phyloP scores from a whole-genome alignment of 2,888 invertebrate genomes.

The Catocala nupta region DNA sequence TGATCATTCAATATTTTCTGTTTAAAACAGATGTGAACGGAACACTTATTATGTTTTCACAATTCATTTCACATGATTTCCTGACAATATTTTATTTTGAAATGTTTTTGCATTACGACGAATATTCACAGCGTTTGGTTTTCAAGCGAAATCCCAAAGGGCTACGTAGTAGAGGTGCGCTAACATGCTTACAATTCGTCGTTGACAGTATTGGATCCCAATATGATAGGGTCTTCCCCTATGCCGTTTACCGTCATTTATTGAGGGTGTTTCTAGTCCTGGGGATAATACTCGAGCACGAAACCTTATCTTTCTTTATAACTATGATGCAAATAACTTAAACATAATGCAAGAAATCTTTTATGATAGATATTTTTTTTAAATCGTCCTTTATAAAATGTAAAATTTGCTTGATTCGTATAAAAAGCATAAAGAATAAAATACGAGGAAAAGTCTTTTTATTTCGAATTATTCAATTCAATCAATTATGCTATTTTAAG shows the following conservation, averaged over 20 bases:
- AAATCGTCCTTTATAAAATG: too few relatives aligned
- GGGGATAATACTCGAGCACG: conserved; percentile 4
- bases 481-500: too few relatives aligned
- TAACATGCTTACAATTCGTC: conserved; percentile 20
- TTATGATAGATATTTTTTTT: too few relatives aligned
- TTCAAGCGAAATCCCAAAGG: conserved; percentile 10
- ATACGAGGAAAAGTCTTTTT: too few relatives aligned
- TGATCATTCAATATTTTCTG: conserved; percentile 31
- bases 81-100: background rate
- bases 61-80: conserved; percentile 33
- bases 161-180: conserved; percentile 5
- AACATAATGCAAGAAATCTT: background rate
- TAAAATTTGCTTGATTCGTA: too few relatives aligned
- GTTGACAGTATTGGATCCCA: conserved; percentile 19
- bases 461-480: too few relatives aligned
- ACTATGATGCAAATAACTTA: conserved; percentile 1
- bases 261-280: conserved; percentile 6
- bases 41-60: conserved; percentile 38
- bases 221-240: conserved; percentile 15
- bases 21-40: conserved; percentile 29
- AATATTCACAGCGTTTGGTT: conserved; percentile 12
- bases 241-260: conserved; percentile 16
- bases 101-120: conserved; percentile 5
- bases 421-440: too few relatives aligned
- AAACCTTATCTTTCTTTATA: conserved; percentile 7